phyloP scores from a whole-genome alignment of 2,888 invertebrate species.

The Metallyticus violacea region DNA sequence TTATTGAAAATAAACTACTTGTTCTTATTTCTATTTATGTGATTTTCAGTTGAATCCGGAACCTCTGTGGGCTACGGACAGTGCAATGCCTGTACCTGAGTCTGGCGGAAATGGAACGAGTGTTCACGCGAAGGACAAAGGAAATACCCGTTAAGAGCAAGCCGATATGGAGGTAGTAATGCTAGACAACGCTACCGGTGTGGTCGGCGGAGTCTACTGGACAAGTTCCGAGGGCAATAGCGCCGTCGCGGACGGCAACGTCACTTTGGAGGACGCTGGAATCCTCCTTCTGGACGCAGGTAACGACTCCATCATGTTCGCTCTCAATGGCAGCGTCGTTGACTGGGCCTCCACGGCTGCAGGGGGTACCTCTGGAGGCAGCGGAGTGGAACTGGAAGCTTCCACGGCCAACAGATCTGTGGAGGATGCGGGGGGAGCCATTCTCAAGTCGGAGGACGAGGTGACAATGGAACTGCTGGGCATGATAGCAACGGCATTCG shows the following conservation, averaged over 20 bases:
- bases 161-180: background rate
- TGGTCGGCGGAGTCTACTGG: background rate
- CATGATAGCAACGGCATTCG: conserved; percentile 51
- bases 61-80: no score
- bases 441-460: conserved; percentile 38
- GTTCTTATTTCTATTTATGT: no score
- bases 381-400: conserved; percentile 4
- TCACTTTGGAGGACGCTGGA: background rate
- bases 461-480: conserved; percentile 38
- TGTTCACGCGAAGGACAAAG: no score
- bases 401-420: background rate
- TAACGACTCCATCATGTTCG: background rate
- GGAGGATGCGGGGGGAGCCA: background rate
- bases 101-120: no score
- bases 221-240: background rate
- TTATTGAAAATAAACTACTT: no score
- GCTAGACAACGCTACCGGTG: background rate
- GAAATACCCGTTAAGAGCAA: background rate
- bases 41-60: background rate
- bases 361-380: background rate
- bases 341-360: background rate
- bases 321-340: background rate
- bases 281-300: background rate
- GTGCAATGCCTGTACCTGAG: no score
- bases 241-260: background rate